Evolutionary conservation across 1,140 invertebrate genomes (phyloP), one percentile per base, ranked within the genome.

Genomic region (Tetramorium parvispinum): DNA sequence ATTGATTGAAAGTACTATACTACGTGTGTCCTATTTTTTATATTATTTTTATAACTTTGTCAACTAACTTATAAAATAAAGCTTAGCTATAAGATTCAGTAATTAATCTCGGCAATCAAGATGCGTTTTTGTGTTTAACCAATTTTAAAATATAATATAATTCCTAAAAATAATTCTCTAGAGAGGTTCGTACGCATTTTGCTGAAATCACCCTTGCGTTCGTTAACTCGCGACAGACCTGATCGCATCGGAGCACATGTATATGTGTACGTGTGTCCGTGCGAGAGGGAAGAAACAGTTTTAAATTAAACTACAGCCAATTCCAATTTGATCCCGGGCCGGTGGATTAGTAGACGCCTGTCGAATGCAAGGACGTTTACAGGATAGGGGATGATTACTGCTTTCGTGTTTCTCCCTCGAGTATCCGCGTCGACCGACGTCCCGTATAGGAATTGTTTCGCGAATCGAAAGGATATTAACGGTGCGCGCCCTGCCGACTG

Each of bases 231-330:
- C 16, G 21, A 82, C 79, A 43, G 24, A 21, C 66, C 66, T 71
- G 24, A 71, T 82, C 37, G 18, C 24, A 32, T 82, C 51, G 32
- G 16, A 18, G 49, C 8, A 21, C 27, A 37, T 13, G 11, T 53
- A 61, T 1, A 11, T 77, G 59, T 81, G 32, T 43, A 43, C 2
- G 49, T 53, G 46, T 24, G 88, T 32, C 21, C 7, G 18, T 32
- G 49, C 7, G 27, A 78, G 65, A 68, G 86, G 81, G 86, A 85
- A 77, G 87, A 87, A 82, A 86, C 87, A 82, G 87, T 88, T 92
- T 91, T 83, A 92, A 92, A 92, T 92, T 87, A 93, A 93, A 91
- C 87, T 87, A 88, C 81, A 85, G 86, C 87, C 90, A 90, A 91
- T 92, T 92, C 76, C 90, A 92, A 91, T 93, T 91, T 91, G 87